phyloP scores from a whole-genome alignment of 2,888 invertebrate genomes.

The Lycia hirtaria region DNA sequence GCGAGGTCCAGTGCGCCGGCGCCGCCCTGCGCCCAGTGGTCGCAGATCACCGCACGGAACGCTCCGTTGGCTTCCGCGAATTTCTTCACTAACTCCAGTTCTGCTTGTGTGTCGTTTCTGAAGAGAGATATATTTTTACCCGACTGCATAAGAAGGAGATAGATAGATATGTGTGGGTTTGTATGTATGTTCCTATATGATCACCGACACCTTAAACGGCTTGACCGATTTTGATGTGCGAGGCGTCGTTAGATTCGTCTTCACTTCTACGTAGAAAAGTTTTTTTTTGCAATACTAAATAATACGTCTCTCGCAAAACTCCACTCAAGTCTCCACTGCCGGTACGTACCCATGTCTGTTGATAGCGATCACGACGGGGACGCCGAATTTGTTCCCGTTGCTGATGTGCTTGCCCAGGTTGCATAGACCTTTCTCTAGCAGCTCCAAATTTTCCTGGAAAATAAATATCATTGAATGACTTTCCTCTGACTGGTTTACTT shows the following conservation, averaged over 20 bases:
- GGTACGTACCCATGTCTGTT: constrained; percentile 91
- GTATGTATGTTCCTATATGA: too few relatives aligned
- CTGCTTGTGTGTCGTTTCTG: constrained; percentile 94
- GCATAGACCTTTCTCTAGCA: constrained; percentile 93
- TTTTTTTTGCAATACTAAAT: too few relatives aligned
- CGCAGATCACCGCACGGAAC: constrained; percentile 93
- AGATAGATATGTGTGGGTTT: too few relatives aligned
- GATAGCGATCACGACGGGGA: constrained; percentile 97
- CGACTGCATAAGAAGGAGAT: too few relatives aligned
- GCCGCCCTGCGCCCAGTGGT: constrained; percentile 96
- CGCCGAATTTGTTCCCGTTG: constrained; percentile 94
- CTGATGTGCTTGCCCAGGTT: constrained; percentile 97
- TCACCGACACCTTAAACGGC: too few relatives aligned
- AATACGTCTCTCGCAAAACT: too few relatives aligned
- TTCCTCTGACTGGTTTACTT: too few relatives aligned
- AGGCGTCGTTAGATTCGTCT: too few relatives aligned
- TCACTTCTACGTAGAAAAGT: too few relatives aligned
- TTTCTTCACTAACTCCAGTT: constrained; percentile 91
- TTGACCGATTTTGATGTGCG: too few relatives aligned
- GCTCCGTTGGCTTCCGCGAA: constrained; percentile 93
- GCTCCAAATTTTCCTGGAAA: constrained; percentile 92
- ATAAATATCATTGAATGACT: not conserved
- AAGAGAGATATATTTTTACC: not conserved
- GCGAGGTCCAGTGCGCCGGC: constrained; percentile 94
- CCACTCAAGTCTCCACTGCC: too few relatives aligned